phyloP scores from a whole-genome alignment of 2,888 invertebrate genomes.

The Tenthredo notha region DNA sequence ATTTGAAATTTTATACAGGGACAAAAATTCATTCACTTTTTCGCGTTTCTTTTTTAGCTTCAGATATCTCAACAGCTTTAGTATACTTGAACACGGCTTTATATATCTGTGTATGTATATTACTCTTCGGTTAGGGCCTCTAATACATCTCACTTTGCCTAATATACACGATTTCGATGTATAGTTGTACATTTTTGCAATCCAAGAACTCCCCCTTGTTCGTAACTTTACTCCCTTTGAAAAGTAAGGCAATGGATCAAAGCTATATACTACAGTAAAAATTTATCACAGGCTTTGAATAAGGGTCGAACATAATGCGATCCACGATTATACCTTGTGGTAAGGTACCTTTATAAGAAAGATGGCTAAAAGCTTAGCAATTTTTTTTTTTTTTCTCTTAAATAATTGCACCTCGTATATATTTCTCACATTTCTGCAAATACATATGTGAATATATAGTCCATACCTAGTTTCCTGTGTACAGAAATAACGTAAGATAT shows the following conservation, averaged over 20 bases:
- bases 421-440: background rate
- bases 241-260: background rate
- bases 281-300: background rate
- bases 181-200: slow-evolving; percentile 14
- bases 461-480: too few relatives aligned
- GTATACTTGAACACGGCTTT: background rate
- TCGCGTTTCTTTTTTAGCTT: background rate
- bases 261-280: background rate
- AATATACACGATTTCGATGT: background rate
- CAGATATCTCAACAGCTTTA: background rate
- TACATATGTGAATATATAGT: too few relatives aligned
- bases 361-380: background rate
- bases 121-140: background rate
- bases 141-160: background rate
- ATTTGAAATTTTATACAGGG: background rate
- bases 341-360: background rate
- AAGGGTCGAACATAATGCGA: background rate
- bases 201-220: background rate
- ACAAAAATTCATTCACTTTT: background rate
- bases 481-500: too few relatives aligned
- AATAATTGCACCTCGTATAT: background rate
- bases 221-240: background rate
- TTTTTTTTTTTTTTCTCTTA: background rate
- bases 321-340: background rate
- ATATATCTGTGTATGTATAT: background rate